Conservation (phyloP, 2,888 invertebrate genomes). For the Hyppa rectilinea region DNA sequence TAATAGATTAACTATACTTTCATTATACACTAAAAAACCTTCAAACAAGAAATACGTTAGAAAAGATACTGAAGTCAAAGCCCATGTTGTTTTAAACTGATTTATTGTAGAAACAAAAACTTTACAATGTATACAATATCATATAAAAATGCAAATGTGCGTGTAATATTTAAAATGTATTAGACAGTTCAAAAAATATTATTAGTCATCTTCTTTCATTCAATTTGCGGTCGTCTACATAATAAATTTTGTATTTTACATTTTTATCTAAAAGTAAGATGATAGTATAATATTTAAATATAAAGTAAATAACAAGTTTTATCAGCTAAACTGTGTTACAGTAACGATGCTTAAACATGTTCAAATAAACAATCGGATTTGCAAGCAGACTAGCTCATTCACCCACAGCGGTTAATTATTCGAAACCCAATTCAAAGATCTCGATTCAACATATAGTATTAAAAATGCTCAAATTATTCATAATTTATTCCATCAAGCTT, state of each 20-base stretch:
- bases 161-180: slow-evolving; percentile 20
- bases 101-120: slow-evolving; percentile 52
- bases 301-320: slow-evolving; percentile 13
- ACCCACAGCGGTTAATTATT: not conserved
- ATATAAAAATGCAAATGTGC: slow-evolving; percentile 53
- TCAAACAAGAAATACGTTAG: not conserved
- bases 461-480: slow-evolving; percentile 1
- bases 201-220: slow-evolving; percentile 2
- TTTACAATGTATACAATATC: slow-evolving; percentile 36
- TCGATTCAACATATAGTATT: slow-evolving; percentile 5
- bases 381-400: slow-evolving; percentile 19
- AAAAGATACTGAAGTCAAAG: slow-evolving; percentile 16
- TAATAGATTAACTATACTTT: not conserved
- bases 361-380: not conserved
- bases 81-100: slow-evolving; percentile 18
- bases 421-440: slow-evolving; percentile 8
- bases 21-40: not conserved
- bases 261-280: not conserved
- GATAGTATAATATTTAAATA: slow-evolving; percentile 14
- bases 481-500: not conserved
- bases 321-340: slow-evolving; percentile 1
- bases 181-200: slow-evolving; percentile 54
- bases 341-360: slow-evolving; percentile 2
- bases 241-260: not conserved
- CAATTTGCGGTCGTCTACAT: not conserved